Conservation (phyloP, 2,797 vertebrate genomes). For the Tenualosa ilisha region DNA sequence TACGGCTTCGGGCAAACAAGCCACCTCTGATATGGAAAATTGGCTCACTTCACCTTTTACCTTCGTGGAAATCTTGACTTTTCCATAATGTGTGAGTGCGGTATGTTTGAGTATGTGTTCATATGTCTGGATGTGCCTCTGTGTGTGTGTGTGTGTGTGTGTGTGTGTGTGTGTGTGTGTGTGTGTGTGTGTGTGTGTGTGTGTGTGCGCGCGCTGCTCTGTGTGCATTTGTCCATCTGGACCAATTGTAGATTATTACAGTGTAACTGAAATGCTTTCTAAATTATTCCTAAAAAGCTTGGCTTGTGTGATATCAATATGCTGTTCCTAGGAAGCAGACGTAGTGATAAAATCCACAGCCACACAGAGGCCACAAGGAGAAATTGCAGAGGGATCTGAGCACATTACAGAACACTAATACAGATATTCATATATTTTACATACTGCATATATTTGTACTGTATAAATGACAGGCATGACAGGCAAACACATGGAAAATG, state of each 20-base stretch:
- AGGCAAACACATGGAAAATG: no score
- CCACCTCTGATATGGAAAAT: conserved; percentile 74
- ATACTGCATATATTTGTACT: background rate
- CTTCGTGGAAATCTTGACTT: conserved; percentile 62
- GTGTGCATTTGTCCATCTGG: conserved; percentile 24
- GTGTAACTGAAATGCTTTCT: conserved; percentile 16
- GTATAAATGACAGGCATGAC: no score
- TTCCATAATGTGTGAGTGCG: conserved; percentile 34
- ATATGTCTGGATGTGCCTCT: conserved; percentile 28
- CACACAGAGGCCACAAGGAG: background rate
- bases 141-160: background rate
- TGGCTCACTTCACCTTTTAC: conserved; percentile 71
- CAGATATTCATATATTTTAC: background rate
- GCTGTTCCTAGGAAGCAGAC: conserved; percentile 9
- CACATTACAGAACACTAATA: background rate
- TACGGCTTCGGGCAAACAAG: conserved; percentile 72
- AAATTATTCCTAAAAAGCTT: conserved; percentile 22
- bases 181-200: background rate
- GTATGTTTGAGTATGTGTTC: background rate
- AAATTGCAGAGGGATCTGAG: background rate
- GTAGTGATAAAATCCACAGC: background rate
- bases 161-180: conserved; percentile 35
- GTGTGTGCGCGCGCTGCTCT: background rate
- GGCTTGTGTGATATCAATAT: conserved; percentile 20
- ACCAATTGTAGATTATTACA: conserved; percentile 2